phyloP scores from a whole-genome alignment of 2,113 vertebrate species.

The Mugil cephalus region DNA sequence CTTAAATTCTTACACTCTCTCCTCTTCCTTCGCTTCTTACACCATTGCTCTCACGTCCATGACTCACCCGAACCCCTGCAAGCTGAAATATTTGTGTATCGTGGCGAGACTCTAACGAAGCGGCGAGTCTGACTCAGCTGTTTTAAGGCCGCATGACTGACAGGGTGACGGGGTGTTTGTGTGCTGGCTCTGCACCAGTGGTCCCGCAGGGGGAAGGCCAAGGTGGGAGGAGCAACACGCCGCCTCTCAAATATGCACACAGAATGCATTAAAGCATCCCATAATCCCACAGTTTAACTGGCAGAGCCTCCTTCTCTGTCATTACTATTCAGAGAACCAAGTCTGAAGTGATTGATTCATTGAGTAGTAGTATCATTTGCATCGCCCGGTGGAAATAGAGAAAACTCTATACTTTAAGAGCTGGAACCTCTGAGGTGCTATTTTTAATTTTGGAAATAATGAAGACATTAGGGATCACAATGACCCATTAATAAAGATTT shows the following conservation, averaged over 20 bases:
- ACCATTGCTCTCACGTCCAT: slow-evolving; percentile 4
- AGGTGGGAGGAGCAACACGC: slow-evolving; percentile 71
- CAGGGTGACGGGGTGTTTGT: slow-evolving; percentile 62
- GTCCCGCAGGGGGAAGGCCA: slow-evolving; percentile 56
- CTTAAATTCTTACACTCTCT: background rate
- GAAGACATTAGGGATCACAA: background rate
- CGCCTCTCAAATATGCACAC: slow-evolving; percentile 39
- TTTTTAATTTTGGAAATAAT: slow-evolving; percentile 3
- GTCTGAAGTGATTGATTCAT: slow-evolving; percentile 40
- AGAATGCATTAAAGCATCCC: slow-evolving; percentile 25
- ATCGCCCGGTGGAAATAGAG: background rate
- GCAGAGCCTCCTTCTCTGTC: background rate
- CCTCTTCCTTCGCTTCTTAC: background rate
- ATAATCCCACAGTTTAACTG: slow-evolving; percentile 31
- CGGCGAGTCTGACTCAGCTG: slow-evolving; percentile 68
- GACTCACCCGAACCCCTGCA: slow-evolving; percentile 4
- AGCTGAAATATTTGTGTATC: slow-evolving; percentile 17
- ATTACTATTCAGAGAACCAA: slow-evolving; percentile 39
- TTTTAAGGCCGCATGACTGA: slow-evolving; percentile 50
- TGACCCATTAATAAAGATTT: background rate
- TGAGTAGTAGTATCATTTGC: slow-evolving; percentile 37
- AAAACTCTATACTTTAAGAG: background rate
- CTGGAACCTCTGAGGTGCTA: background rate
- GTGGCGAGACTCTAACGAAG: slow-evolving; percentile 36
- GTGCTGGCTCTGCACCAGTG: slow-evolving; percentile 59